Conservation (phyloP, 2,113 vertebrate genomes). For the Atractosteus spatula region DNA sequence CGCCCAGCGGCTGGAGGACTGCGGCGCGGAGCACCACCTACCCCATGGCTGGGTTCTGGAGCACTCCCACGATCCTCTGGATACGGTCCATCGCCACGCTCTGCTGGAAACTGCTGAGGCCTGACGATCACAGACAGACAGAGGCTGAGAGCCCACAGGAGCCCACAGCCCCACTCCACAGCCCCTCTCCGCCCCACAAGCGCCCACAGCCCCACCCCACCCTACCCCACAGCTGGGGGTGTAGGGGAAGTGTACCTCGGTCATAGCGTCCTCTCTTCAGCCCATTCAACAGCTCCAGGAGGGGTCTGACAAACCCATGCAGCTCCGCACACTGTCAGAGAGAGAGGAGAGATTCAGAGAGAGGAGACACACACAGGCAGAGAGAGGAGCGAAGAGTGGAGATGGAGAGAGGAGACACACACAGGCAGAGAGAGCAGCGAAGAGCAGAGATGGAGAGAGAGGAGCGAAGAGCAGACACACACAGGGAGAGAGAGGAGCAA, state of each 20-base stretch:
- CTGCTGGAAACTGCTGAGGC: constrained; percentile 88
- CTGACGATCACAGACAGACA: constrained; percentile 61
- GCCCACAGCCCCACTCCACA: constrained; percentile 29
- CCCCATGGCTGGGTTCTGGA: constrained; percentile 86
- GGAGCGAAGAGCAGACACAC: too few relatives aligned
- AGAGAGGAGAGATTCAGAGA: neutral
- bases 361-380: neutral
- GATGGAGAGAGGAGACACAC: neutral
- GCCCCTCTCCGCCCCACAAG: neutral
- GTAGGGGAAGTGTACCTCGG: constrained; percentile 58
- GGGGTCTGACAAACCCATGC: constrained; percentile 80
- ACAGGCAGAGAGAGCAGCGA: neutral
- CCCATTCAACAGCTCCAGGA: constrained; percentile 80
- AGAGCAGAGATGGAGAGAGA: constrained; percentile 34
- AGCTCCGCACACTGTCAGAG: constrained; percentile 83
- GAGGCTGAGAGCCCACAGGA: constrained; percentile 19
- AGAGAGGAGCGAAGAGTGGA: neutral
- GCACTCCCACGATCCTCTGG: constrained; percentile 85
- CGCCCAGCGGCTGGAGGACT: neutral
- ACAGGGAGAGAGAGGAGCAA: too few relatives aligned
- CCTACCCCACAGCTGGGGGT: too few relatives aligned
- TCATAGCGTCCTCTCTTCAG: constrained; percentile 85
- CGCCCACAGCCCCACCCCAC: too few relatives aligned
- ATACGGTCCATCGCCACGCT: constrained; percentile 92
- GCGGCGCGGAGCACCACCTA: constrained; percentile 48